Conservation (phyloP, 2,888 invertebrate species). For the Mesorhabditis sp. region DNA sequence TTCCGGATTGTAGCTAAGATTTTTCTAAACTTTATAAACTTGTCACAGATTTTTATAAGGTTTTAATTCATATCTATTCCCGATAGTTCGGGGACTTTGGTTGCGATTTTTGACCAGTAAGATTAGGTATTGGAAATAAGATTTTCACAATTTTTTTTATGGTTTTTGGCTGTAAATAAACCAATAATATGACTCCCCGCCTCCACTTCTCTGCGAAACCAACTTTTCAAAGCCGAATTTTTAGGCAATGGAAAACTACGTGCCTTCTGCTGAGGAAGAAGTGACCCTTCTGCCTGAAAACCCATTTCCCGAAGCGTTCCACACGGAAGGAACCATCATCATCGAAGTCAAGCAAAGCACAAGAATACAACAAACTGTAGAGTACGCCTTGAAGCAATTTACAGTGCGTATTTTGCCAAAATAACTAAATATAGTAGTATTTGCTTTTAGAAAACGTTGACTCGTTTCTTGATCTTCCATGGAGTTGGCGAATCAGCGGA, state of each 20-base stretch:
- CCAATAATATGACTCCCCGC: too few species aligned
- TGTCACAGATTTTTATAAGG: too few species aligned
- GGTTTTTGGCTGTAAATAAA: too few species aligned
- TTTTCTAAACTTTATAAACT: too few species aligned
- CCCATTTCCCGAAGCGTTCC: neutral
- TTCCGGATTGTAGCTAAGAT: too few species aligned
- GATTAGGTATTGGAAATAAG: too few species aligned
- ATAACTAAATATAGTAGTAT: neutral
- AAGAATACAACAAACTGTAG: neutral
- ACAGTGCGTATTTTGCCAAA: neutral
- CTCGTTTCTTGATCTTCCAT: neutral
- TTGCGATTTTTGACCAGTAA: too few species aligned
- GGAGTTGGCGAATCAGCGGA: neutral
- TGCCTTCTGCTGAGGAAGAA: neutral
- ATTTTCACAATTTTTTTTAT: too few species aligned
- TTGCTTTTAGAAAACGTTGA: neutral
- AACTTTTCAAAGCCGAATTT: neutral
- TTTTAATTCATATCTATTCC: too few species aligned
- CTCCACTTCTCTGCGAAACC: too few species aligned
- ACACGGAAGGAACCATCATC: neutral
- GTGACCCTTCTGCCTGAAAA: neutral
- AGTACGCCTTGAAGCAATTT: neutral
- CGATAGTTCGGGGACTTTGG: too few species aligned
- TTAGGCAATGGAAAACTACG: conserved; percentile 6
- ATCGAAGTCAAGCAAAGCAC: neutral